Evolutionary conservation across 2,113 vertebrate species (phyloP), one percentile per base, ranked within the genome.

Genomic region (Sinosuthora webbiana): DNA sequence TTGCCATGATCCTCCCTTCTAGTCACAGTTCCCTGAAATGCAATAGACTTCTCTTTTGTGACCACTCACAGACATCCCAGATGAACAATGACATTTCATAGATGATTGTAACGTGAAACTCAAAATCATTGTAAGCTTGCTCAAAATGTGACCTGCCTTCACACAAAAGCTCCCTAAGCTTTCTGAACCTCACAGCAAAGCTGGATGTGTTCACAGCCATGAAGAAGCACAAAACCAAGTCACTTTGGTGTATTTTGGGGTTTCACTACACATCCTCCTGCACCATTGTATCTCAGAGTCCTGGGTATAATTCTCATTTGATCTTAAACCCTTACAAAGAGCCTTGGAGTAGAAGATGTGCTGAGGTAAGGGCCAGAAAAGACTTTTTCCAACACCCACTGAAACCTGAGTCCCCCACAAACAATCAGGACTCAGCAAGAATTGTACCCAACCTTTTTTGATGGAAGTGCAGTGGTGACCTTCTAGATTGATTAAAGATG

Each of bases 401-500:
- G 95, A 91, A 97, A 94, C 53, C 30, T 73, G 93, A 96, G 55
- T 84, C 63, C 78, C 91, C 78, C 94, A 60, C 83, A 87, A 94
- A 89, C 77, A 82, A 62, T 79, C 50, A 94, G 70, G 89, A 95
- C 93, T 96, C 93, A 95, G 95, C 89, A 4, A 95, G 89, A 96
- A 94, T 90, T 65, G 87, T 82, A 93, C 96, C 84, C 78, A 94
- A 37, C 49, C 83, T 56, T 87, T 82, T 76, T 56, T 89, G 96
- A 78, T 90, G 83, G 75, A 63, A 81, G 67, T 55, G 83, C 42
- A 44, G 44, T 83, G 59, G 44, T 92, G 92, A 95, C 94, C 90
- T 96, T 96, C 71, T 37, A 74, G 85, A 90, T 70, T 96, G 93
- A 94, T 95, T 95, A 94, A 94, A 96, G 88, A 30, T 60, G 71